Percentiles rank a stretch among this genome's conserved stretches.
phyloP scores from a whole-genome alignment of 2,797 vertebrate genomes.

The Sitta carolinensis region DNA sequence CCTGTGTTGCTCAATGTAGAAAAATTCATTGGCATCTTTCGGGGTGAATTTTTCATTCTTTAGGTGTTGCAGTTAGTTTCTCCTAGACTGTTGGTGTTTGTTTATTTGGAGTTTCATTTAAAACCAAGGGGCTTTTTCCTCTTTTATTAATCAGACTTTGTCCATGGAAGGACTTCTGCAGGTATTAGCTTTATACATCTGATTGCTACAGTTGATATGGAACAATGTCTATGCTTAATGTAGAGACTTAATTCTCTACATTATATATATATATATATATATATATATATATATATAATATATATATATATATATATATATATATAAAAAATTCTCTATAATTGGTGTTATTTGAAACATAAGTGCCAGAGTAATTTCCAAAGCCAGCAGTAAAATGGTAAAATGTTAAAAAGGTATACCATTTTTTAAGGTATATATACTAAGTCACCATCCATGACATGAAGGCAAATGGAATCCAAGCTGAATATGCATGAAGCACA shows the following conservation, averaged over 20 bases:
- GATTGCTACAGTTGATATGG: neutral
- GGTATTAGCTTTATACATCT: neutral
- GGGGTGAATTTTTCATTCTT: neutral
- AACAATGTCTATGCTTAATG: neutral
- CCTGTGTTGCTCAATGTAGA: neutral
- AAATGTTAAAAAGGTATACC: no score
- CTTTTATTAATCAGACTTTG: neutral
- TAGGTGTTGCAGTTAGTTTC: neutral
- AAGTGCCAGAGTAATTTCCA: neutral
- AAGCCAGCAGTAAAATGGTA: neutral
- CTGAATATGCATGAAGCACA: neutral
- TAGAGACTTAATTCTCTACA: neutral
- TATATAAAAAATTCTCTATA: no score
- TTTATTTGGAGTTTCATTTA: neutral
- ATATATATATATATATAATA: no score
- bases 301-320: no score
- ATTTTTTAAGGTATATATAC: neutral
- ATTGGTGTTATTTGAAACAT: neutral
- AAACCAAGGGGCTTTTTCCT: rapidly evolving
- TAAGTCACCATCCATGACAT: neutral
- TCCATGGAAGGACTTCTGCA: neutral
- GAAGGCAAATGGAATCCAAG: neutral
- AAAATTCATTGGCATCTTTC: neutral
- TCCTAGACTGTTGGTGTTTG: neutral
- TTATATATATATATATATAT: no score